Percentiles rank a stretch among this genome's conserved stretches.
Conservation (phyloP, 2,888 invertebrate genomes). For the Heliconius hortense region DNA sequence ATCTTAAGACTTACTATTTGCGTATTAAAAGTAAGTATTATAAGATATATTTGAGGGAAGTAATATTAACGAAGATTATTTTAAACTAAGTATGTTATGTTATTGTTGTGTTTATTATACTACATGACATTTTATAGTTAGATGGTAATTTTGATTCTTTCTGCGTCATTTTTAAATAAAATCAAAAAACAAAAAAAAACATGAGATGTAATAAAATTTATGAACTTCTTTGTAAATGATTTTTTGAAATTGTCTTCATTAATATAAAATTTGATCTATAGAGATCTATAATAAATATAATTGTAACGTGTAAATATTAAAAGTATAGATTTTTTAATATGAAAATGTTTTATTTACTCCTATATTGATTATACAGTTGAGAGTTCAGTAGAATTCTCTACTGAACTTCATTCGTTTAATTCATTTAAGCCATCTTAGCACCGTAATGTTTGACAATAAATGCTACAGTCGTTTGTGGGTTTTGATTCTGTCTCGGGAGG, state of each 20-base stretch:
- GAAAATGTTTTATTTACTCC: background rate
- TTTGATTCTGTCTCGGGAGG: background rate
- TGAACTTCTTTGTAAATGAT: too few relatives aligned
- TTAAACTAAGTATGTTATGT: background rate
- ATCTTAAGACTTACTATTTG: conserved; percentile 1
- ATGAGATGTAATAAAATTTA: too few relatives aligned
- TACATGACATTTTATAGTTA: too few relatives aligned
- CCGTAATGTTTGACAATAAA: too few relatives aligned
- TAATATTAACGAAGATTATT: conserved; percentile 11
- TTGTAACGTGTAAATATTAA: conserved; percentile 32
- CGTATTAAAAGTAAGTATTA: background rate
- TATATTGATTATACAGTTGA: too few relatives aligned
- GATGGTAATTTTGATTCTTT: too few relatives aligned
- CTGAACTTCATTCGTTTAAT: too few relatives aligned
- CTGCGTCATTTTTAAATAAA: too few relatives aligned
- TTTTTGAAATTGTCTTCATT: conserved; percentile 16
- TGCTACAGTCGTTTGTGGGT: too few relatives aligned
- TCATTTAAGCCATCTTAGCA: too few relatives aligned
- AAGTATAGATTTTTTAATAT: conserved; percentile 24
- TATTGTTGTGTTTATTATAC: background rate
- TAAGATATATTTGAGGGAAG: background rate
- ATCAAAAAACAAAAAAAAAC: too few relatives aligned
- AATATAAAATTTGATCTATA: conserved; percentile 21
- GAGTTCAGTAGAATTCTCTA: too few relatives aligned
- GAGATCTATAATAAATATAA: conserved; percentile 3